Base-by-base conservation (phyloP, 2,797 vertebrate genomes). In the Enteromius anoplus region DNA sequence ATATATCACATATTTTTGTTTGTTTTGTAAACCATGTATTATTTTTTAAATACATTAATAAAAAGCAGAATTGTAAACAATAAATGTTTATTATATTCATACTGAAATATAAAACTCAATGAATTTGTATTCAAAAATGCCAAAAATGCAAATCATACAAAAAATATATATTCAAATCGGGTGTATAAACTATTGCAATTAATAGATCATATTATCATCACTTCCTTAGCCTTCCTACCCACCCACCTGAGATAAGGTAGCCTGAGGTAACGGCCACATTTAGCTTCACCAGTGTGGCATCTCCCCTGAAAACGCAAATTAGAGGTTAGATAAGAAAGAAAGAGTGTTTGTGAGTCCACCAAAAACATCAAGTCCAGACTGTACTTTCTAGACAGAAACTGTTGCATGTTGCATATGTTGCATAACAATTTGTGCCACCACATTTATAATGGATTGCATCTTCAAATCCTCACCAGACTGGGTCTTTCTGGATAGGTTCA, bases 191-290 rank as follows among this genome's bases (percentile, higher is more conserved):
- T 55, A n/a, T 37, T 75, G 71, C 19, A 75, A 55, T 37, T 0
- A 53, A 53, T 53, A 37, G 19, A 37, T 40, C 15, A 11, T 42
- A 42, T 11, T 23, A 40, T 11, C 21, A 4, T 37, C 32, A 58
- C 40, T 19, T 64, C 23, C 51, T 34, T 8, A 55, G 14, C 21
- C 11, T 26, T 72, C 40, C 37, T 26, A 40, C 37, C 37, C 66
- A 29, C 85, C 91, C 92, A 96, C 96, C 96, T 92, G 95, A 96
- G 89, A 96, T 90, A 91, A 96, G 94, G 94, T 96, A 96, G 93
- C 96, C 95, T 90, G 94, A 91, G 73, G 94, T 92, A 89, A 94
- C 91, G 85, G 94, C 93, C 90, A 96, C 90, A 89, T 96, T 96
- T 89, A 95, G 78, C 85, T 93, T 93, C 86, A 94, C 94, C 87